Percentiles rank a stretch among this genome's conserved stretches.
Conservation (phyloP, 2,113 vertebrate species). For the Xenopus tropicalis region UCB_Xtro_10.0 CM004444.2:135340501-135341000, state of each 20-base stretch:
- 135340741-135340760: background rate
- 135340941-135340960: constrained; percentile 56
- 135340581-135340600: too few species aligned
- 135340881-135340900: constrained; percentile 43
- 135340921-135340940: constrained; percentile 51
- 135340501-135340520: too few species aligned
- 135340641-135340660: too few species aligned
- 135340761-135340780: background rate
- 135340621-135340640: too few species aligned
- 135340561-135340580: too few species aligned
- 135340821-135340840: constrained; percentile 35
- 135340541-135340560: too few species aligned
- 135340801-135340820: constrained; percentile 18
- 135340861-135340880: constrained; percentile 40
- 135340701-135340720: too few species aligned
- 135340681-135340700: too few species aligned
- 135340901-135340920: constrained; percentile 50
- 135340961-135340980: constrained; percentile 49
- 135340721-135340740: too few species aligned
- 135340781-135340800: constrained; percentile 14
- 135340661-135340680: too few species aligned
- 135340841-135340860: constrained; percentile 43
- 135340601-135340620: too few species aligned
- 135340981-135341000: constrained; percentile 42
- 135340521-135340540: too few species aligned